Evolutionary conservation across 2,888 invertebrate species (phyloP), one percentile per base, ranked within the genome.

Genomic region (Euclidia mi): DNA sequence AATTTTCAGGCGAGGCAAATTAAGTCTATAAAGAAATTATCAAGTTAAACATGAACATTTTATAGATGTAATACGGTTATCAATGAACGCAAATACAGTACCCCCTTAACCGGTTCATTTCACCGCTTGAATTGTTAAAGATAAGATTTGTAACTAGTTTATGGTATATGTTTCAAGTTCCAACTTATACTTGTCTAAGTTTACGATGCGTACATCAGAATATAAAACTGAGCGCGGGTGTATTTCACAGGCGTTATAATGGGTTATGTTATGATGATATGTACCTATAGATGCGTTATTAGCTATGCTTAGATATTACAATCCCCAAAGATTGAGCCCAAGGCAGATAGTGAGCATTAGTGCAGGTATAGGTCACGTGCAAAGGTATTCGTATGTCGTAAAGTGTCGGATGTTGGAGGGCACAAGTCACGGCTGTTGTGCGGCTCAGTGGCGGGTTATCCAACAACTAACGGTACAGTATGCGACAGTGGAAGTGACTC

Each of bases 401-500:
- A 7, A 28, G 28, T 37, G 46, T 28, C 34, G 28, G 46, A 46
- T 46, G 35, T 46, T 37, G 28, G 15, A 14, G 37, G 25, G 45
- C 20, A 18, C 15, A 9, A 28, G 11, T 37, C n/a, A 44, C 6
- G 41, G 3, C 31, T 18, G 20, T 17, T 17, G 18, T 37, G 2
- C 14, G 20, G 38, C 47, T 38, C 12, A 12, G 15, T 34, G 20
- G 34, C 49, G 42, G 55, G 70, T 80, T 71, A 82, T 81, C 73
- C 71, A 63, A 56, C 46, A 53, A 65, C 71, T 87, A 89, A 85
- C 89, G 84, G 88, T 88, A 81, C 71, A 46, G 38, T 41, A 56
- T 60, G 55, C 56, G 66, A 75, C 65, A 57, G 58, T 67, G 58
- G 65, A 71, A 76, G 71, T 90, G 89, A 90, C 78, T 89, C 91